Evolutionary conservation across 2,797 vertebrate species (phyloP).

Genomic region (Nyctibius grandis): DNA sequence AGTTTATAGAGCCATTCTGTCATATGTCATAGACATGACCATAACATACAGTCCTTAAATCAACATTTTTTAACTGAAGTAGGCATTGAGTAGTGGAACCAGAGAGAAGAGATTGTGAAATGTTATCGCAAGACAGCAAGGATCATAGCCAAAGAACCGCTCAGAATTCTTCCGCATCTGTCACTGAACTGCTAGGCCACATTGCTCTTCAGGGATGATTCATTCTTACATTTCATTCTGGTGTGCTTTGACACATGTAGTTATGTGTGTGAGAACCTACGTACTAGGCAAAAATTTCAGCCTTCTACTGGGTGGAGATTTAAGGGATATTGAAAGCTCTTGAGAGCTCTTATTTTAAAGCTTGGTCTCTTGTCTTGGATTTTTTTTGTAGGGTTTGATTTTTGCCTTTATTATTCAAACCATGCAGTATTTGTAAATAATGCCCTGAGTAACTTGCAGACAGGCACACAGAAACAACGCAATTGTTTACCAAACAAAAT

Average conservation of each 20-base stretch:
- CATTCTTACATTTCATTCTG: not conserved
- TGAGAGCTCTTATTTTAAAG: not conserved
- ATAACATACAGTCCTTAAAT: not conserved
- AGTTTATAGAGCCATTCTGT: not conserved
- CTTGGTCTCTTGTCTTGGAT: not conserved
- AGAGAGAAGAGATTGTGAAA: not conserved
- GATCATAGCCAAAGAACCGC: not conserved
- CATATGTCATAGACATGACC: not conserved
- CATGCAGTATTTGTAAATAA: not conserved
- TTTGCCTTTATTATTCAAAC: not conserved
- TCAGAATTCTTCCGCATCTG: not conserved
- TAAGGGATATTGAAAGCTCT: not conserved
- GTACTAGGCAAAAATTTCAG: not conserved
- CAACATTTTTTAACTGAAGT: not conserved
- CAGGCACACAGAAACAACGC: not conserved
- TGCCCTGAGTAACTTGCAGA: not conserved
- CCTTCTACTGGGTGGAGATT: not conserved
- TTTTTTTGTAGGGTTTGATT: not conserved
- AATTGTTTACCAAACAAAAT: not conserved
- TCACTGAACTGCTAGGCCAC: not conserved
- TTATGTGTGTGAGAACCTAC: not conserved
- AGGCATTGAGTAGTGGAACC: not conserved
- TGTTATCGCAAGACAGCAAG: not conserved
- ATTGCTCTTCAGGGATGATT: not conserved
- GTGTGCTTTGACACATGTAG: not conserved